Evolutionary conservation across 2,797 vertebrate species (phyloP).

Genomic region (Linurgus olivaceus): DNA sequence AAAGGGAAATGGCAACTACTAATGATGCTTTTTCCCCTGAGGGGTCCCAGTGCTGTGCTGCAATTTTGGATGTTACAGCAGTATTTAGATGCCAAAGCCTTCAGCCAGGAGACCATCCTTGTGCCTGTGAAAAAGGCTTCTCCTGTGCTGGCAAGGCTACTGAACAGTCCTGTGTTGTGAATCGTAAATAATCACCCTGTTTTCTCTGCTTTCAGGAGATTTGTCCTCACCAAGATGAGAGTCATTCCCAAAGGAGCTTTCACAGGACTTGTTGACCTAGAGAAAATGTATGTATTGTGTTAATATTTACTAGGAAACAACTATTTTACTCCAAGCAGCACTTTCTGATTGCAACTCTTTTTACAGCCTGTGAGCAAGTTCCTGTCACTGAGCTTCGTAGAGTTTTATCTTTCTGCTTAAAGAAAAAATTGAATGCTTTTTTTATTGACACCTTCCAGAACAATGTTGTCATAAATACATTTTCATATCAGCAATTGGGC

Average conservation of each 20-base stretch:
- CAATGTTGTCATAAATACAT: not conserved
- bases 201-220: conserved; percentile 77
- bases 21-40: not conserved
- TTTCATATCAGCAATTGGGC: not conserved
- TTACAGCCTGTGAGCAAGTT: not conserved
- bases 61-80: not conserved
- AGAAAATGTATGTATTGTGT: conserved; percentile 74
- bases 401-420: not conserved
- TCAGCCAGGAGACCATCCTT: not conserved
- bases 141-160: not conserved
- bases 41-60: not conserved
- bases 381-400: not conserved
- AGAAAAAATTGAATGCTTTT: accelerated
- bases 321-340: not conserved
- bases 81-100: not conserved
- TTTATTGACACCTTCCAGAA: not conserved
- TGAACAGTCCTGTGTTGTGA: not conserved
- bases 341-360: not conserved
- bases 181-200: not conserved
- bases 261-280: conserved; percentile 68
- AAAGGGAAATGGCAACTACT: not conserved
- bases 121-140: not conserved
- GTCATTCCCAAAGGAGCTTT: conserved; percentile 78
- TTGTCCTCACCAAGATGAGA: conserved; percentile 79
- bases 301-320: not conserved